These are phyloP conservation scores for Sparidentex hasta DNA, from an alignment of 2,797 vertebrate species.

Conservation along the genomic window DNA sequence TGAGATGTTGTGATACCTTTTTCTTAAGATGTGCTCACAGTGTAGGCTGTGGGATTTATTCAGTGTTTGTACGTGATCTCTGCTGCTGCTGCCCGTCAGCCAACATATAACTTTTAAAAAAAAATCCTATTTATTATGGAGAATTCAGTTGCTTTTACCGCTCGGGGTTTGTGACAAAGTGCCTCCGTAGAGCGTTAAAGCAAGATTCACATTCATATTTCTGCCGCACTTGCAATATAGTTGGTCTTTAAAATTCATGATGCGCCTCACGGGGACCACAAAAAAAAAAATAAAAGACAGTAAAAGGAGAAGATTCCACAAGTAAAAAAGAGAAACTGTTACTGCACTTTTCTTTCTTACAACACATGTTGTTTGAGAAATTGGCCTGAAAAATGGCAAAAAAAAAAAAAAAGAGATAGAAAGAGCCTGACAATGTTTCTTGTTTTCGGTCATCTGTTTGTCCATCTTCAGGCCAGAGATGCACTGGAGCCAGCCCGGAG, in stretches of 20 bases:
- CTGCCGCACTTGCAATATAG: slow-evolving; percentile 9
- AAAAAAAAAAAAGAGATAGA: background rate
- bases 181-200: background rate
- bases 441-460: slow-evolving; percentile 8
- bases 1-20: slow-evolving; percentile 4
- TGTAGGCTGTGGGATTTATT: background rate
- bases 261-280: background rate
- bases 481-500: slow-evolving; percentile 87
- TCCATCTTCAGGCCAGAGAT: slow-evolving; percentile 85
- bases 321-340: background rate
- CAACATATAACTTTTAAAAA: background rate
- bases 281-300: slow-evolving; percentile 7
- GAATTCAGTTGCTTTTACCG: background rate
- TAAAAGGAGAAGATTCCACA: background rate
- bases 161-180: slow-evolving; percentile 1
- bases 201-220: slow-evolving; percentile 2
- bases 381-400: background rate
- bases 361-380: background rate
- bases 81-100: background rate
- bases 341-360: background rate
- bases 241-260: slow-evolving; percentile 31
- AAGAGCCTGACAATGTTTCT: background rate
- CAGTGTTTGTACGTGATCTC: background rate
- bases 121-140: slow-evolving; percentile 5
- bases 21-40: slow-evolving; percentile 4